Percentiles rank a stretch among this genome's conserved stretches.
Evolutionary conservation across 2,888 invertebrate species (phyloP).

Genomic region (Anarsia innoxiella): DNA sequence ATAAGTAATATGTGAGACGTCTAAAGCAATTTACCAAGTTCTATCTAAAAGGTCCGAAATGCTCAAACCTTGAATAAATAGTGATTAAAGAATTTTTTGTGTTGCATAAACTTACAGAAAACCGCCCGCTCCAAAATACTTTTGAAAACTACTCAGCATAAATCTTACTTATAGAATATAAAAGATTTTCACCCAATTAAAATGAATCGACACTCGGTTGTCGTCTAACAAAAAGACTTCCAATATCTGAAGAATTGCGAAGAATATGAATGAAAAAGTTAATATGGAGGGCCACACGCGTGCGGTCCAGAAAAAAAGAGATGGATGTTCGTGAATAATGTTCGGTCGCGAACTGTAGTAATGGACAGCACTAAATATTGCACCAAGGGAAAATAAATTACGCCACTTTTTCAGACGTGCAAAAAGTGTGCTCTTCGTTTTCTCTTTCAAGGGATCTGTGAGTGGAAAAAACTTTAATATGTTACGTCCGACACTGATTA

Average conservation of each 20-base stretch:
- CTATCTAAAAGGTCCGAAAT: too few relatives aligned
- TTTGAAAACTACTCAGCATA: too few relatives aligned
- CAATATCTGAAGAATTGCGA: constrained; percentile 45
- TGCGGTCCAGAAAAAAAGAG: constrained; percentile 60
- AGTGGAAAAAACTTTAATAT: constrained; percentile 65
- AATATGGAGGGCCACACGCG: constrained; percentile 56
- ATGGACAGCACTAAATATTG: constrained; percentile 75
- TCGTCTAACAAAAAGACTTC: constrained; percentile 33
- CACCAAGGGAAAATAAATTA: constrained; percentile 73
- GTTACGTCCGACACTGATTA: constrained; percentile 41
- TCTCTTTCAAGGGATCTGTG: constrained; percentile 52
- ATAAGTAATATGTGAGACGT: too few relatives aligned
- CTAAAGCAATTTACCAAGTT: too few relatives aligned
- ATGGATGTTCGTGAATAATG: constrained; percentile 71
- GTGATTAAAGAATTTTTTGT: too few relatives aligned
- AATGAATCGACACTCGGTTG: too few relatives aligned
- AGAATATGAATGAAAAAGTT: constrained; percentile 65
- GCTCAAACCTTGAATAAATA: too few relatives aligned
- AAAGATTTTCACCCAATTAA: too few relatives aligned
- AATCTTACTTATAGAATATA: too few relatives aligned
- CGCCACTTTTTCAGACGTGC: constrained; percentile 66
- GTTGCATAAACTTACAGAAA: too few relatives aligned
- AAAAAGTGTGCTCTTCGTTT: constrained; percentile 67
- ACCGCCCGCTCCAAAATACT: too few relatives aligned
- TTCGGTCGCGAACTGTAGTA: constrained; percentile 73